Conservation (phyloP, 2,113 vertebrate species). For the Pundamilia nyererei region DNA sequence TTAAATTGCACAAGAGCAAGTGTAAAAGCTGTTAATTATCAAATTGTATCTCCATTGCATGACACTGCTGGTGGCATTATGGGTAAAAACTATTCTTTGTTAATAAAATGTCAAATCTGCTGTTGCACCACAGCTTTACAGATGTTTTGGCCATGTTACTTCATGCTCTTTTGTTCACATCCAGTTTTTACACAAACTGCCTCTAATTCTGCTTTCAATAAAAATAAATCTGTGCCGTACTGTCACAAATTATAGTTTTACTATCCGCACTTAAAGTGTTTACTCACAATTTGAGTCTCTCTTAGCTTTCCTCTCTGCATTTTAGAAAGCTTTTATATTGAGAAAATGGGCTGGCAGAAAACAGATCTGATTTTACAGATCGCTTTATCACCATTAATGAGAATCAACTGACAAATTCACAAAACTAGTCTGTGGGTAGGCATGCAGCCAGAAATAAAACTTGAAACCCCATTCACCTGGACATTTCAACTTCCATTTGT, state of each 20-base stretch:
- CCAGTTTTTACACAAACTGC: background rate
- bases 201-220: background rate
- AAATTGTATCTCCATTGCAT: background rate
- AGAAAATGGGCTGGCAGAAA: background rate
- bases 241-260: background rate
- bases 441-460: background rate
- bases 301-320: background rate
- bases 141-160: background rate
- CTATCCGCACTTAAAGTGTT: background rate
- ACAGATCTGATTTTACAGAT: background rate
- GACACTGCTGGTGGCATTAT: background rate
- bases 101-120: background rate
- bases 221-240: background rate
- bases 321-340: background rate
- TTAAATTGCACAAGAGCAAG: constrained; percentile 22
- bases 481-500: constrained; percentile 13
- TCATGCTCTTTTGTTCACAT: background rate
- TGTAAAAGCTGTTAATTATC: constrained; percentile 13
- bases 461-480: background rate
- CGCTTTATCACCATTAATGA: background rate
- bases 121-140: background rate
- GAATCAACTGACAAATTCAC: background rate
- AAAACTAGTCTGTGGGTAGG: background rate
- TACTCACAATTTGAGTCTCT: background rate
- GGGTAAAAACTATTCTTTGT: background rate